Base-by-base conservation (phyloP, 2,113 vertebrate species). In the Ptyas mucosa region DNA sequence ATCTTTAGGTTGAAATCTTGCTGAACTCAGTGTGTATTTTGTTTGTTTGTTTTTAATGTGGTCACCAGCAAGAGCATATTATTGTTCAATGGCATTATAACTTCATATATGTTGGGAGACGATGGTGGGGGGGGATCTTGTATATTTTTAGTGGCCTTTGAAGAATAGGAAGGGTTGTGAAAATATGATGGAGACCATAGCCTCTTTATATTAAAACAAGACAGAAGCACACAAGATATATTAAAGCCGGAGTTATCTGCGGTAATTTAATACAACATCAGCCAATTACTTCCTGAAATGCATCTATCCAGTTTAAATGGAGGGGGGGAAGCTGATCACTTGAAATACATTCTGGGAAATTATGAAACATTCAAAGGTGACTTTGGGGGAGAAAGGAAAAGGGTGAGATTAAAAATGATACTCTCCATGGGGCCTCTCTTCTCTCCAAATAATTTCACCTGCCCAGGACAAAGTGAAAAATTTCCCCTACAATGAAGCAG, bases 221-320 rank as follows among this genome's bases (percentile, higher is more conserved):
- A 46, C 87, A 90, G 24, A 23, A 20, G n/a, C 6, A 23, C 24
- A 92, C 21, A 18, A 20, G 87, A n/a, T 92, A 95, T 89, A 81
- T 46, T 92, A 86, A 92, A 94, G 85, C 93, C 75, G 93, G 93
- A 61, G 34, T 55, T 92, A 34, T 91, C 58, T n/a, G 64, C 88
- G 57, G 8, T 89, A 90, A 94, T 96, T 95, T 88, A 92, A 88
- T 95, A 57, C 87, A 93, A 91, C 20, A 91, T 53, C 93, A 54
- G 91, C 54, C 90, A 92, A 85, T 88, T 43, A 43, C 91, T 64
- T 43, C 8, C 53, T 93, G 24, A 85, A 92, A 34, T 11, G 64
- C 54, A 5, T 51, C 52, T 6, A 88, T 34, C n/a, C 87, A 94
- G 94, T 81, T 91, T 55, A 89, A 61, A 49, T 9, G 7, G 61